Evolutionary conservation across 2,113 vertebrate species (phyloP).

Genomic region (Cyanoderma ruficeps): DNA sequence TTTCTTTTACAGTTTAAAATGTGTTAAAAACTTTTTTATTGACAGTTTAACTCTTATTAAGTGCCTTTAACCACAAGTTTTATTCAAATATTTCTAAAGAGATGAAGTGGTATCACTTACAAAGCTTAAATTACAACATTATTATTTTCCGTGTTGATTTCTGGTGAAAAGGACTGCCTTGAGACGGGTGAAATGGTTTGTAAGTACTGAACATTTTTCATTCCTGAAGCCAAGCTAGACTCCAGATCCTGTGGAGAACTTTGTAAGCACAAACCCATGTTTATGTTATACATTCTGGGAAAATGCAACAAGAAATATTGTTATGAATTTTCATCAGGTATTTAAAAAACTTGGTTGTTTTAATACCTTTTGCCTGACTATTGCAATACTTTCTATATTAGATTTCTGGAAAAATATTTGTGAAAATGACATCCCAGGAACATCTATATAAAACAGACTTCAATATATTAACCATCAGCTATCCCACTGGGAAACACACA

Average conservation of each 20-base stretch:
- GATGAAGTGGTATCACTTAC: background rate
- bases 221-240: background rate
- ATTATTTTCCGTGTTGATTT: background rate
- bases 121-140: background rate
- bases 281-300: background rate
- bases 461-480: background rate
- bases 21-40: slow-evolving; percentile 18
- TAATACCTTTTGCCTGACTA: background rate
- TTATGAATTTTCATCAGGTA: background rate
- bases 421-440: background rate
- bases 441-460: background rate
- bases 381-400: background rate
- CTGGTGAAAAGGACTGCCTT: background rate
- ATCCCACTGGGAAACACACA: background rate
- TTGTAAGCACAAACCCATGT: background rate
- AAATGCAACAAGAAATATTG: background rate
- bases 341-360: background rate
- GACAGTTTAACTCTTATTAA: slow-evolving; percentile 3
- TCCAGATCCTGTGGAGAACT: background rate
- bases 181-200: background rate
- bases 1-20: slow-evolving; percentile 12
- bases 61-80: slow-evolving; percentile 15
- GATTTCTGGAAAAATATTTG: background rate
- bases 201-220: background rate
- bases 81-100: slow-evolving; percentile 31